phyloP scores from a whole-genome alignment of 2,888 invertebrate species.

The Molanna angustata region DNA sequence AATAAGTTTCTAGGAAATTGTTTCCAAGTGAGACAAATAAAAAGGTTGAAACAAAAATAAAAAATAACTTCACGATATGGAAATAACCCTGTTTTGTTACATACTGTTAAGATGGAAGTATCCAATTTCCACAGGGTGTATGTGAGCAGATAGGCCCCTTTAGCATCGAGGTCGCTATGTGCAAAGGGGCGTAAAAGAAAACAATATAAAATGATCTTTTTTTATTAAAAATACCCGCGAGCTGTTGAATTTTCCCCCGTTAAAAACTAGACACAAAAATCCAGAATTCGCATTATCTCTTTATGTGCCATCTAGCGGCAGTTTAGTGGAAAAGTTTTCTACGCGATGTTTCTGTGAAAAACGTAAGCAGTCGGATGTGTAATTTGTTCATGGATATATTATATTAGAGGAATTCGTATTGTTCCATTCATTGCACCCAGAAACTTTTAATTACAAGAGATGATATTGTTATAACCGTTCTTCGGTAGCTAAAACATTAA shows the following conservation, averaged over 20 bases:
- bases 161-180: not conserved
- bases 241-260: slow-evolving; percentile 11
- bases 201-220: slow-evolving; percentile 8
- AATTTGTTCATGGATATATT: no score
- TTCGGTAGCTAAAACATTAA: no score
- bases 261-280: slow-evolving; percentile 23
- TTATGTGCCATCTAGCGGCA: slow-evolving; percentile 26
- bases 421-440: no score
- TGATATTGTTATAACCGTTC: no score
- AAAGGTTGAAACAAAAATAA: slow-evolving; percentile 1
- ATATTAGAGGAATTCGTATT: no score
- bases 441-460: no score
- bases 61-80: slow-evolving; percentile 7
- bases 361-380: no score
- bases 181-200: not conserved
- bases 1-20: not conserved
- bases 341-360: no score
- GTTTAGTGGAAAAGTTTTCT: no score
- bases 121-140: not conserved
- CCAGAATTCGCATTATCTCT: slow-evolving; percentile 24
- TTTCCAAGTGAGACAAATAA: not conserved
- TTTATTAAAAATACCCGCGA: slow-evolving; percentile 3
- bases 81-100: not conserved
- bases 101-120: not conserved
- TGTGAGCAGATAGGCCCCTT: not conserved